Percentiles rank a stretch among this genome's conserved stretches.
Evolutionary conservation across 2,113 vertebrate genomes (phyloP).

Genomic region (Falco punctatus): DNA sequence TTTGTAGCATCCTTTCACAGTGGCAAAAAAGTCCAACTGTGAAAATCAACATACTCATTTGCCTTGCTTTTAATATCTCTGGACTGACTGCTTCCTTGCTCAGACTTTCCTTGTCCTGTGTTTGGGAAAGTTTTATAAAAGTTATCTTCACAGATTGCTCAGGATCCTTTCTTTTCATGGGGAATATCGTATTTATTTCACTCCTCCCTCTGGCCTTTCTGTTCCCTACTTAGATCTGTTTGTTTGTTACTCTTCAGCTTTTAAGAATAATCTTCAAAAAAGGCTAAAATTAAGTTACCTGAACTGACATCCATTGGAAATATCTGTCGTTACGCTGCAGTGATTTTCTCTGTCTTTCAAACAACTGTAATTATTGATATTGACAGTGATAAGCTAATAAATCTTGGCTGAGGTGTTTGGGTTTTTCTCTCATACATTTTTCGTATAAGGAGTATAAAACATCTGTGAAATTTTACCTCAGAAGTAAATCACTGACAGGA

Average conservation of each 20-base stretch:
- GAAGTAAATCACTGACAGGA: not conserved
- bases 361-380: rapidly evolving
- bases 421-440: not conserved
- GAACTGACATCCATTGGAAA: not conserved
- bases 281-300: not conserved
- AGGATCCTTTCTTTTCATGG: not conserved
- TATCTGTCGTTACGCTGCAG: not conserved
- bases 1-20: not conserved
- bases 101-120: not conserved
- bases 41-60: not conserved
- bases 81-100: not conserved
- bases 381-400: not conserved
- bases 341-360: not conserved
- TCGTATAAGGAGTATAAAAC: not conserved
- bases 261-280: not conserved
- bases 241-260: not conserved
- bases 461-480: not conserved
- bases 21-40: not conserved
- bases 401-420: not conserved
- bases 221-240: not conserved
- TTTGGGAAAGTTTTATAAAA: not conserved
- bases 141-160: not conserved
- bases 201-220: not conserved
- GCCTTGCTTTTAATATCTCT: not conserved
- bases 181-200: not conserved